phyloP scores from a whole-genome alignment of 2,113 vertebrate species.

The Ceyx cyanopectus region DNA sequence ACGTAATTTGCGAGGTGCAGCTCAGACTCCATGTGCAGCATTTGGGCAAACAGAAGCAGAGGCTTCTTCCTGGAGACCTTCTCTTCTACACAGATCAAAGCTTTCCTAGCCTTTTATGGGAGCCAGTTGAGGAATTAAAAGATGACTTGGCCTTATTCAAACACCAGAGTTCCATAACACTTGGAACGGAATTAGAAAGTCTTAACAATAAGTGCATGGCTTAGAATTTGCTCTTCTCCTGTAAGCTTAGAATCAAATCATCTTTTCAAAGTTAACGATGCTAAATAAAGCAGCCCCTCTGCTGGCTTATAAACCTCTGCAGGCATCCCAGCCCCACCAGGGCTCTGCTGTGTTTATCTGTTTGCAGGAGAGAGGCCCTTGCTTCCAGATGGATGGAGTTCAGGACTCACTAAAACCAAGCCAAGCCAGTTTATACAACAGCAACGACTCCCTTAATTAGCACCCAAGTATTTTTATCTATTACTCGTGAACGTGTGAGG shows the following conservation, averaged over 20 bases:
- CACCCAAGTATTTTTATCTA: background rate
- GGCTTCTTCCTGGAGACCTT: slow-evolving; percentile 56
- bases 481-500: background rate
- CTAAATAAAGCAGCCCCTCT: slow-evolving; percentile 8
- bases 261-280: background rate
- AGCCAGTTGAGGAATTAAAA: slow-evolving; percentile 58
- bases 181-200: slow-evolving; percentile 56
- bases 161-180: slow-evolving; percentile 50
- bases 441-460: background rate
- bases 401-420: slow-evolving; percentile 17
- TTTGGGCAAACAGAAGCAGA: slow-evolving; percentile 64
- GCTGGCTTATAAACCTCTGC: background rate
- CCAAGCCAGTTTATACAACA: background rate
- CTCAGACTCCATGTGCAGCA: slow-evolving; percentile 34
- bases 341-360: background rate
- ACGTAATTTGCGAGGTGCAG: slow-evolving; percentile 34
- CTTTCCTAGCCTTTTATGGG: slow-evolving; percentile 44
- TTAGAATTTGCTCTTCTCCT: slow-evolving; percentile 50
- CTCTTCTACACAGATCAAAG: slow-evolving; percentile 63
- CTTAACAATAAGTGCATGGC: slow-evolving; percentile 2
- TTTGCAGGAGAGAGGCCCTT: background rate
- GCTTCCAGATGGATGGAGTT: background rate
- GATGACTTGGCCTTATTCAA: slow-evolving; percentile 46
- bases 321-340: background rate
- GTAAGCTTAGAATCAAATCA: slow-evolving; percentile 31